A percentile compares a stretch with the other conserved stretches of the same genome.
Conservation (phyloP, 2,888 invertebrate genomes). For the Agonum fuliginosum region DNA sequence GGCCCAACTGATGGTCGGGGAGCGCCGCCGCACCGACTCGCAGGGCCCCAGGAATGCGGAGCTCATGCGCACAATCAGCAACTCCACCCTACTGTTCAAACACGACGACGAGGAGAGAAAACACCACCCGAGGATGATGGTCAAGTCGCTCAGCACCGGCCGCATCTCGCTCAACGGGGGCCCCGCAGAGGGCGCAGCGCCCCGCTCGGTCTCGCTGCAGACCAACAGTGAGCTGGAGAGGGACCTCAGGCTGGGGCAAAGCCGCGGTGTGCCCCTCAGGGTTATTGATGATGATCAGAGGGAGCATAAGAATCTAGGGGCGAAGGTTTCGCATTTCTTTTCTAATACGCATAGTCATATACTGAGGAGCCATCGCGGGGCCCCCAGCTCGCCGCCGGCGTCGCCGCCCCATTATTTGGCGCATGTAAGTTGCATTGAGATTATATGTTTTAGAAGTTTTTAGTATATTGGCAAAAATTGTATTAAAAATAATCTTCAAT, state of each 20-base stretch:
- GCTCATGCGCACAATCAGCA: slow-evolving; percentile 62
- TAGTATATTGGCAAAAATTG: too few relatives aligned
- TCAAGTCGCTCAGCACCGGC: slow-evolving; percentile 49
- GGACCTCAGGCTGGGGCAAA: not conserved
- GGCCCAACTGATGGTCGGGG: slow-evolving; percentile 76
- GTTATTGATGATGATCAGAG: slow-evolving; percentile 74
- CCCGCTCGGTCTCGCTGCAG: slow-evolving; percentile 13
- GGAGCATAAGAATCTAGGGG: slow-evolving; percentile 70
- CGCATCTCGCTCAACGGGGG: slow-evolving; percentile 3
- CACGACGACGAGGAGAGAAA: slow-evolving; percentile 61
- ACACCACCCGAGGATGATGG: slow-evolving; percentile 28
- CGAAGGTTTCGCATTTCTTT: slow-evolving; percentile 65
- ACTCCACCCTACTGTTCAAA: slow-evolving; percentile 66
- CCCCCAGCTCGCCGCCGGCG: slow-evolving; percentile 65
- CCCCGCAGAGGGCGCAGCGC: not conserved
- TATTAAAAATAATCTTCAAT: not conserved
- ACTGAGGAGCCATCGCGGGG: slow-evolving; percentile 18
- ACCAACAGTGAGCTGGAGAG: slow-evolving; percentile 38
- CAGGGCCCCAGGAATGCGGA: slow-evolving; percentile 69
- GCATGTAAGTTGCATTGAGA: not conserved
- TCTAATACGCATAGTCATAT: slow-evolving; percentile 50
- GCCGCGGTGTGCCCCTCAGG: slow-evolving; percentile 72
- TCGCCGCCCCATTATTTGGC: slow-evolving; percentile 64
- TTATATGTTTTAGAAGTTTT: too few relatives aligned
- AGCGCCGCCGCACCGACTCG: slow-evolving; percentile 71